A percentile compares a stretch with the other conserved stretches of the same genome.
phyloP scores from a whole-genome alignment of 2,113 vertebrate species.

The Gymnobelideus leadbeateri region DNA sequence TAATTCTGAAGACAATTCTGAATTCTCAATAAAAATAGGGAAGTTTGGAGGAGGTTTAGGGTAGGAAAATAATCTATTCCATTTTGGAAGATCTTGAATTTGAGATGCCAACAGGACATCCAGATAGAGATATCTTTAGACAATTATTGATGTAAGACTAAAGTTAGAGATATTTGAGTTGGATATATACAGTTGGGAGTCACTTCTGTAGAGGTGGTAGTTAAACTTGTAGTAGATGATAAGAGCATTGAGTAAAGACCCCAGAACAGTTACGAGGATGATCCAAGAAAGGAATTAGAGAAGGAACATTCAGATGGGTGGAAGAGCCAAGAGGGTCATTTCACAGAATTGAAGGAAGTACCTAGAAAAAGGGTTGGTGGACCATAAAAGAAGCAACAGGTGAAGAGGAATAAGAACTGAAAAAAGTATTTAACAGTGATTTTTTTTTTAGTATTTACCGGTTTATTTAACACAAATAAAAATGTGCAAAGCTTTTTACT shows the following conservation, averaged over 20 bases:
- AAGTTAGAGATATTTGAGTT: neutral
- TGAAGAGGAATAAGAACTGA: neutral
- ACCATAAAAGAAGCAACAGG: neutral
- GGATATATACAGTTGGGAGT: neutral
- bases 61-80: neutral
- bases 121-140: neutral
- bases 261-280: neutral
- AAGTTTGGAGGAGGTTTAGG: neutral
- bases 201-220: neutral
- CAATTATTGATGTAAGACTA: neutral
- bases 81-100: neutral
- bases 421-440: neutral
- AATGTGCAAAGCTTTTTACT: too few relatives aligned
- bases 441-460: too few relatives aligned
- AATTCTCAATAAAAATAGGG: neutral
- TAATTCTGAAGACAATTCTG: neutral
- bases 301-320: neutral
- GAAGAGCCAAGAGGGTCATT: neutral
- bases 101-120: neutral
- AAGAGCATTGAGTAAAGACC: neutral
- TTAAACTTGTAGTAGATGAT: neutral
- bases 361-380: neutral
- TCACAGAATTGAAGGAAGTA: neutral
- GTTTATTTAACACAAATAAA: too few relatives aligned
- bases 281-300: neutral